Conservation (phyloP, 2,888 invertebrate genomes). For the Andrena haemorrhoa region DNA sequence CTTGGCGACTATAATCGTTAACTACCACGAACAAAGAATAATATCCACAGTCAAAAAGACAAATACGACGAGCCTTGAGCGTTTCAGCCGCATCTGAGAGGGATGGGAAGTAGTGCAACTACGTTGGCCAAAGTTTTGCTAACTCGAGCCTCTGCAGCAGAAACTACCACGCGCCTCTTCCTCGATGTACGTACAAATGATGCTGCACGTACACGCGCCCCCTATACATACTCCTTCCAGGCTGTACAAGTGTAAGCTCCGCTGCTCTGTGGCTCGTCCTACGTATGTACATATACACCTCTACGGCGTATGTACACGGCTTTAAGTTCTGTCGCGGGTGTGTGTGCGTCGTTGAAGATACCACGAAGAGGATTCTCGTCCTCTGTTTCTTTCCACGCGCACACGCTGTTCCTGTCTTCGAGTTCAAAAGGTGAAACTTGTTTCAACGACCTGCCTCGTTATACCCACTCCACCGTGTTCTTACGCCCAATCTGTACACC, state of each 20-base stretch:
- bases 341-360: slow-evolving; percentile 54
- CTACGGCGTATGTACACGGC: slow-evolving; percentile 20
- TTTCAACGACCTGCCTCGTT: slow-evolving; percentile 70
- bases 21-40: slow-evolving; percentile 16
- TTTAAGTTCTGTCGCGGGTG: slow-evolving; percentile 18
- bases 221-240: not conserved
- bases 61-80: slow-evolving; percentile 33
- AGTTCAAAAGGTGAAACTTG: slow-evolving; percentile 73
- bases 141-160: slow-evolving; percentile 56
- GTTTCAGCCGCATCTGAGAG: slow-evolving; percentile 28
- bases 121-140: slow-evolving; percentile 67
- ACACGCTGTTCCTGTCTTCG: slow-evolving; percentile 63
- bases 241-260: slow-evolving; percentile 21
- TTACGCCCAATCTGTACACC: slow-evolving; percentile 65
- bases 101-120: slow-evolving; percentile 52
- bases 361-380: slow-evolving; percentile 65
- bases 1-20: slow-evolving; percentile 23
- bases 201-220: slow-evolving; percentile 28
- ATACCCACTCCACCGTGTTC: slow-evolving; percentile 61
- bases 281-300: not conserved
- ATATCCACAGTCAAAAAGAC: slow-evolving; percentile 39
- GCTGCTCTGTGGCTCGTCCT: slow-evolving; percentile 30
- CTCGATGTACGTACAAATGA: slow-evolving; percentile 23
- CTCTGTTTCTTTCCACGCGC: slow-evolving; percentile 61
- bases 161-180: slow-evolving; percentile 46